Evolutionary conservation across 2,797 vertebrate genomes (phyloP), one percentile per base, ranked within the genome.

Genomic region (Pseudotriccus pelzelni): DNA sequence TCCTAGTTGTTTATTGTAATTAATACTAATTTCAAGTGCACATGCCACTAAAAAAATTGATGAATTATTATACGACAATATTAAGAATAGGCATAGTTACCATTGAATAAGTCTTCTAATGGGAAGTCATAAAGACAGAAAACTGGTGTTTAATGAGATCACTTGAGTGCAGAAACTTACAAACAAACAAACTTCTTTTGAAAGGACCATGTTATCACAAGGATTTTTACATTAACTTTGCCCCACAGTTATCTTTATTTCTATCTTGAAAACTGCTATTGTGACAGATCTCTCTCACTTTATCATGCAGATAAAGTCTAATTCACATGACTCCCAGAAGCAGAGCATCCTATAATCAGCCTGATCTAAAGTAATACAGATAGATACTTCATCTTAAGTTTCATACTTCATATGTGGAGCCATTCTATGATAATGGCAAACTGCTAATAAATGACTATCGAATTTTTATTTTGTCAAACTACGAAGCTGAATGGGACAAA

Each of bases 371-470:
- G 8, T 36, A 44, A 52, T 46, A 36, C 12, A 64, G n/a, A 23
- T 14, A 39, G 14, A 12, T 41, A 77, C 70, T 89, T 46, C 10
- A 32, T 41, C 24, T 23, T 52, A 52, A 50, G 3, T 23, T 46
- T 72, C 30, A 14, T 52, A 20, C 12, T 64, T 78, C 10, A 32
- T 24, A 20, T 27, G 4, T 39, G 28, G 17, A 70, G 25, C 12
- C 44, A 70, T 70, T 58, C 44, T 58, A 3, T 19, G 32, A 77
- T 20, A 58, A 58, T 32, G 12, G 18, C 6, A 59, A 72, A 7
- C 25, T 46, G 18, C n/a, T 39, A 39, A 39, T 58, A 50, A 63
- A 70, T 37, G 5, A 34, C 3, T 6, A 34, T 43, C 0, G 0
- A 49, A n/a, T 34, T 50, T 76, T 25, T 56, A 7, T 34, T 64